A percentile compares a stretch with the other conserved stretches of the same genome.
Conservation (phyloP, 2,888 invertebrate species). For the Drosophila histrio region DNA sequence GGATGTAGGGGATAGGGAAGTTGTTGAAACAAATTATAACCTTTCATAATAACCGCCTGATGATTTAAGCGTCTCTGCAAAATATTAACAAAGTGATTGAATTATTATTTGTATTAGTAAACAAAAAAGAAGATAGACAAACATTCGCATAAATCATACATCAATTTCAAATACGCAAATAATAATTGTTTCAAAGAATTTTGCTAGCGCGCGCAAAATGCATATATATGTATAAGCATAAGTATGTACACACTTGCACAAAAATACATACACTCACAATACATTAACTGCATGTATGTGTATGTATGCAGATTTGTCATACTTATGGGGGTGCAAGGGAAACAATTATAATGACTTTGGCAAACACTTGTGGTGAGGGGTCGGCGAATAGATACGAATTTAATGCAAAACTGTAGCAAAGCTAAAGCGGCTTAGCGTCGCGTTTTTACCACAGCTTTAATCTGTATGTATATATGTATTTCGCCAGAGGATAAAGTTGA, state of each 20-base stretch:
- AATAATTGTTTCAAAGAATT: conserved; percentile 21
- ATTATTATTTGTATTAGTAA: conserved; percentile 81
- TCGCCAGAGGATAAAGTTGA: conserved; percentile 1
- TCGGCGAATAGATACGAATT: conserved; percentile 19
- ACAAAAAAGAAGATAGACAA: conserved; percentile 12
- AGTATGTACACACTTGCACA: not conserved
- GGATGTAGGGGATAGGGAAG: conserved; percentile 30
- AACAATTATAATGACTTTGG: conserved; percentile 28
- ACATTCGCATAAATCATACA: conserved; percentile 40
- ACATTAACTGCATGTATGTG: not conserved
- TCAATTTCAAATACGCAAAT: conserved; percentile 33
- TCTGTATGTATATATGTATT: not conserved
- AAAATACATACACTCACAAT: conserved; percentile 1
- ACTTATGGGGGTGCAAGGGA: conserved; percentile 8
- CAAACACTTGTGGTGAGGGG: conserved; percentile 35
- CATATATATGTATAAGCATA: not conserved
- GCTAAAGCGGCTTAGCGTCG: conserved; percentile 15
- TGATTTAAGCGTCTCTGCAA: conserved; percentile 84
- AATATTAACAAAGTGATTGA: conserved; percentile 83
- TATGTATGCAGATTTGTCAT: conserved; percentile 8
- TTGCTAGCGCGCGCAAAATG: conserved; percentile 66
- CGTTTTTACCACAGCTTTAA: conserved; percentile 28
- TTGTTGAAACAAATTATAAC: conserved; percentile 83
- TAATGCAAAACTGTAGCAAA: conserved; percentile 23
- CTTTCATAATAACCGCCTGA: conserved; percentile 85